These are phyloP conservation scores for Garrulus glandarius DNA, from an alignment of 2,797 vertebrate species.

Conservation along the genomic window DNA sequence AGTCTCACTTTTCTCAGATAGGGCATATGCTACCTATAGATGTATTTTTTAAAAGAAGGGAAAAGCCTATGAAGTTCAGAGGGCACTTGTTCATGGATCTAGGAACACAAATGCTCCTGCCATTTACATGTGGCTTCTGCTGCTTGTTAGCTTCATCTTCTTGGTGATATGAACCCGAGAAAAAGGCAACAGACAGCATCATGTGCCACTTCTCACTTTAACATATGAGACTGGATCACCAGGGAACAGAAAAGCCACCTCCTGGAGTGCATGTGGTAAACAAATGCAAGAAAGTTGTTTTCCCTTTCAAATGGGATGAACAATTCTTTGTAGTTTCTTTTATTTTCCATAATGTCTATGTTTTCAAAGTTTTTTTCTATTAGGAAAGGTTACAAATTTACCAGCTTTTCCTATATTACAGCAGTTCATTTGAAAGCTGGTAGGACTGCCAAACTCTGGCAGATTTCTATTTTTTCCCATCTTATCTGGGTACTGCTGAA, in stretches of 20 bases:
- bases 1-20: not conserved
- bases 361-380: not conserved
- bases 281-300: not conserved
- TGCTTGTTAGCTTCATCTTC: not conserved
- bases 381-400: not conserved
- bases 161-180: rapidly evolving
- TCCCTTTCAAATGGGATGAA: not conserved
- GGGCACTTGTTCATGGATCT: not conserved
- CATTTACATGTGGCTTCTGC: not conserved
- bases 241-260: not conserved
- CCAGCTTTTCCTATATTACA: not conserved
- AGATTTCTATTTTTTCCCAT: not conserved
- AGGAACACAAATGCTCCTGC: not conserved
- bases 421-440: not conserved
- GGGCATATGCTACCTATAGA: not conserved
- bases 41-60: not conserved
- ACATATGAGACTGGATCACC: not conserved
- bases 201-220: not conserved
- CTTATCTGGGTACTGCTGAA: not conserved
- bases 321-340: not conserved
- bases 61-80: not conserved
- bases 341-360: not conserved
- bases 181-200: not conserved
- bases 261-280: not conserved
- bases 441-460: not conserved